phyloP scores from a whole-genome alignment of 2,888 invertebrate species.

The Athripsodes cinereus region DNA sequence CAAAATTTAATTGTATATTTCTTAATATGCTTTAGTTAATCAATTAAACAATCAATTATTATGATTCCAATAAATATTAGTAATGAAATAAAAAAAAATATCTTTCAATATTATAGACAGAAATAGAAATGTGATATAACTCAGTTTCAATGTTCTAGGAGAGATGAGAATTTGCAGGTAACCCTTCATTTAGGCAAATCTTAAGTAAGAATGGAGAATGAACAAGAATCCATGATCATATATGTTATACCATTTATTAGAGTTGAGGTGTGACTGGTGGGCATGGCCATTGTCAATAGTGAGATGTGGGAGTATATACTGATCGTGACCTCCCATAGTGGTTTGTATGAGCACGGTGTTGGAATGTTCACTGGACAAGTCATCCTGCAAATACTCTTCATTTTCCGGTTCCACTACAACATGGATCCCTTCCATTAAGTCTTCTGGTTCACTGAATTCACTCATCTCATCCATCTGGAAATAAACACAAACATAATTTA shows the following conservation, averaged over 20 bases:
- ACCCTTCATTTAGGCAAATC: no score
- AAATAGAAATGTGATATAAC: background rate
- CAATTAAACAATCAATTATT: no score
- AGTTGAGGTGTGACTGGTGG: slow-evolving; percentile 38
- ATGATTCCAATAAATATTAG: no score
- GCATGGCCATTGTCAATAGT: slow-evolving; percentile 45
- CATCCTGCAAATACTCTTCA: slow-evolving; percentile 29
- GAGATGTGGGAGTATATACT: slow-evolving; percentile 41
- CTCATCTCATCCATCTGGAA: slow-evolving; percentile 52
- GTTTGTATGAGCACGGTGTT: slow-evolving; percentile 32
- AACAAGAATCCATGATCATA: no score
- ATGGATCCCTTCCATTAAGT: slow-evolving; percentile 79
- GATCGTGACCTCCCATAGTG: slow-evolving; percentile 26
- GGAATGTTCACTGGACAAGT: slow-evolving; percentile 29
- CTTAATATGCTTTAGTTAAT: no score
- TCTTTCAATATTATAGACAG: no score
- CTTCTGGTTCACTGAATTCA: slow-evolving; percentile 82
- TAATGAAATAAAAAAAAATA: no score
- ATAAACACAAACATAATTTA: background rate
- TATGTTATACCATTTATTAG: slow-evolving; percentile 26
- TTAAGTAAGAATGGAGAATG: no score
- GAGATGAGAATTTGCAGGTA: no score
- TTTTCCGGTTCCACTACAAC: slow-evolving; percentile 61
- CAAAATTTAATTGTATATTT: no score
- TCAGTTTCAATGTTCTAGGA: no score